Evolutionary conservation across 2,888 invertebrate genomes (phyloP).

Genomic region (Nymphalis polychloros): DNA sequence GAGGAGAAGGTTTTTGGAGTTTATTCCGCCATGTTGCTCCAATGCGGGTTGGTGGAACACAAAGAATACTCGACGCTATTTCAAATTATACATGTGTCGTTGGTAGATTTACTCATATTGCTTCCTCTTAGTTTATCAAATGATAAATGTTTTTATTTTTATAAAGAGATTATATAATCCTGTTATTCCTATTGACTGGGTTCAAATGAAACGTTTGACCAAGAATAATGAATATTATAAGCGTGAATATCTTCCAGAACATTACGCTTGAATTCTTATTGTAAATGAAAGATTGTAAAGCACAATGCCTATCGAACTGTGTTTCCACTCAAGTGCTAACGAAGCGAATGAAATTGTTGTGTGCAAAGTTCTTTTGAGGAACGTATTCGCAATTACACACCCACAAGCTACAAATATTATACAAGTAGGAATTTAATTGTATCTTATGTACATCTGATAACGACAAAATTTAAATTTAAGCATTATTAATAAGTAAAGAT

Average conservation of each 20-base stretch:
- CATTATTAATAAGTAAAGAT: no score
- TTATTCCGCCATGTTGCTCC: no score
- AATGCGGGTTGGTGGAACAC: no score
- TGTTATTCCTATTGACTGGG: no score
- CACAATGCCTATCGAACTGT: not conserved
- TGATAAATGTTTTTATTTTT: not conserved
- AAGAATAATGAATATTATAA: not conserved
- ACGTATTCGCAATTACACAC: not conserved
- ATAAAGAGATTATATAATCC: not conserved
- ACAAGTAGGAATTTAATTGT: not conserved
- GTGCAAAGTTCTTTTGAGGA: not conserved
- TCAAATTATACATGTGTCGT: not conserved
- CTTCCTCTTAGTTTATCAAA: not conserved
- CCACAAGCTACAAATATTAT: not conserved
- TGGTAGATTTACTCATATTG: not conserved
- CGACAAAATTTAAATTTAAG: no score
- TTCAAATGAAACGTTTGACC: not conserved
- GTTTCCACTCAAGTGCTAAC: conserved; percentile 16
- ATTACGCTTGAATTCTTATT: not conserved
- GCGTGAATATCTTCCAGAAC: not conserved
- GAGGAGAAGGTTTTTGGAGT: no score
- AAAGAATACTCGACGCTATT: no score
- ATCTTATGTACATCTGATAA: no score
- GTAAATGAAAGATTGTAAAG: not conserved
- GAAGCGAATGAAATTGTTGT: conserved; percentile 9